phyloP scores from a whole-genome alignment of 2,888 invertebrate species.

The Octodonta nipae region DNA sequence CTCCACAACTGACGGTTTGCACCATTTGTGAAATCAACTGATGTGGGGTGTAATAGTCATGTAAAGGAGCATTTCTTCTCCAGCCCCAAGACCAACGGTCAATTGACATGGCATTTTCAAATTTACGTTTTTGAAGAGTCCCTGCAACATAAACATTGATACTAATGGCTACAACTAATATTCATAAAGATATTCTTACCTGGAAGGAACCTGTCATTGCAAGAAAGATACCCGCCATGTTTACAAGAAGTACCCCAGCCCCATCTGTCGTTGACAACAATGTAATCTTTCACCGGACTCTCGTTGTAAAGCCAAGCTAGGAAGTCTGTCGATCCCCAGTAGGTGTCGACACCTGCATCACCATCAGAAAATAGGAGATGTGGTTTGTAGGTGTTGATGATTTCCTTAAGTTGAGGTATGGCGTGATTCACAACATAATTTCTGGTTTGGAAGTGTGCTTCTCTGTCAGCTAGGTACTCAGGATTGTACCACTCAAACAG shows the following conservation, averaged over 20 bases:
- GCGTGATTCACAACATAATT: conserved; percentile 56
- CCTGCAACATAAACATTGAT: too few species aligned
- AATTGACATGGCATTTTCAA: conserved; percentile 91
- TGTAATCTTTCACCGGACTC: conserved; percentile 73
- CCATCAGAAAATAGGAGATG: conserved; percentile 89
- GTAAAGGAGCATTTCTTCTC: conserved; percentile 53
- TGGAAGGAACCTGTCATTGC: conserved; percentile 70
- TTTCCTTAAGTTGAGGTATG: conserved; percentile 70
- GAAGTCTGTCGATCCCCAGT: conserved; percentile 76
- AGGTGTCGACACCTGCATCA: conserved; percentile 80
- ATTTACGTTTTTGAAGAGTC: conserved; percentile 63
- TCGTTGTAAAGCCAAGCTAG: conserved; percentile 89
- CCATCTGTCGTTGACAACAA: conserved; percentile 93
- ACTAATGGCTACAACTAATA: too few species aligned
- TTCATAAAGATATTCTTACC: too few species aligned
- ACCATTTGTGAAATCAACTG: conserved; percentile 59
- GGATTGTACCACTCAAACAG: conserved; percentile 82
- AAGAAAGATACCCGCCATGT: conserved; percentile 83
- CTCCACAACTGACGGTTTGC: conserved; percentile 72
- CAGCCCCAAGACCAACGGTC: conserved; percentile 81
- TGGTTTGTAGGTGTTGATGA: conserved; percentile 54
- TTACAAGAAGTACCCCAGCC: conserved; percentile 63
- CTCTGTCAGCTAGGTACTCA: conserved; percentile 58
- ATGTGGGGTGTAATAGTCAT: conserved; percentile 51
- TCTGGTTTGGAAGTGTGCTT: conserved; percentile 49